Percentiles rank a stretch among this genome's conserved stretches.
Conservation (phyloP, 2,113 vertebrate genomes). For the Pardalotus punctatus region DNA sequence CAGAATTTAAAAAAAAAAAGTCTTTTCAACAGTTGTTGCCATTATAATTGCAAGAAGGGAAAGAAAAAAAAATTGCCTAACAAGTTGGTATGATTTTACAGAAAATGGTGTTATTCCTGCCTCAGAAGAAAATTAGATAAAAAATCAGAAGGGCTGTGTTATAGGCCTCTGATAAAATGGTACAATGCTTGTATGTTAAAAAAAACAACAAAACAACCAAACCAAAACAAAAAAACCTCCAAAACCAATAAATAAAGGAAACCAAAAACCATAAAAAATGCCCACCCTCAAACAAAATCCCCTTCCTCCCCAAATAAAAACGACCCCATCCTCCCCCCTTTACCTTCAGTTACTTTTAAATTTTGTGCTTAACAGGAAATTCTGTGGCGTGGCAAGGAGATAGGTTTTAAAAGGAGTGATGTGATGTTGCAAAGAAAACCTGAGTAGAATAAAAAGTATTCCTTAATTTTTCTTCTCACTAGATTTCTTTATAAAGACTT, state of each 20-base stretch:
- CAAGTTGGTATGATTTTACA: neutral
- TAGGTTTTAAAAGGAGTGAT: neutral
- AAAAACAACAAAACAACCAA: neutral
- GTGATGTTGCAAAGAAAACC: neutral
- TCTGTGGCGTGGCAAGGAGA: neutral
- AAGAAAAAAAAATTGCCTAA: neutral
- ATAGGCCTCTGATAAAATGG: neutral
- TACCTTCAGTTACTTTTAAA: neutral
- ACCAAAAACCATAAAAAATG: neutral
- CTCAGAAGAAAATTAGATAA: neutral
- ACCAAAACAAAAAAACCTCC: neutral
- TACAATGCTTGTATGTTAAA: neutral
- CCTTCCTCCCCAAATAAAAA: neutral
- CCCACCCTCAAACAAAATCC: neutral
- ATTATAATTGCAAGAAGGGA: neutral
- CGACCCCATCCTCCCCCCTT: accelerated
- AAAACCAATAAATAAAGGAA: neutral
- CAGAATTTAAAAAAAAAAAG: neutral
- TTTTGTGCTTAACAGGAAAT: neutral
- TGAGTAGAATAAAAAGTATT: neutral
- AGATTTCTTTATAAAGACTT: neutral
- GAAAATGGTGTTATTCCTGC: neutral
- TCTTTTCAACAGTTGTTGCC: neutral
- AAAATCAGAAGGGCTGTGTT: neutral
- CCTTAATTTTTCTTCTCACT: neutral